Evolutionary conservation across 2,797 vertebrate species (phyloP).

Genomic region (Vespertilio murinus): DNA sequence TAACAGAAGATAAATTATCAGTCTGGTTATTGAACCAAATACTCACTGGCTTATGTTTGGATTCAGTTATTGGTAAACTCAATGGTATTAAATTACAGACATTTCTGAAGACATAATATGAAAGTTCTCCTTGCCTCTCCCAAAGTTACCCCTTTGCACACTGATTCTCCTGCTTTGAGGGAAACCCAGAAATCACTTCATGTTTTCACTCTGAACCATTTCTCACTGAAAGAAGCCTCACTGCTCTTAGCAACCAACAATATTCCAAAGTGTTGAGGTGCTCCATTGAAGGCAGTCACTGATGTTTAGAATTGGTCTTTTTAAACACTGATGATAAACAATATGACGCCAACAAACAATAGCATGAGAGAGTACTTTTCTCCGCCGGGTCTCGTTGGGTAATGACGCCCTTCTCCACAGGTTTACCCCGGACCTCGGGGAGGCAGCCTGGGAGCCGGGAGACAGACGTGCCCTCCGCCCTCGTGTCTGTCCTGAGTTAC

Average conservation of each 20-base stretch:
- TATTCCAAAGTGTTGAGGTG: background rate
- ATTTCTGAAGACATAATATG: background rate
- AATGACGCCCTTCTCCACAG: background rate
- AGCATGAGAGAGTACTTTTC: background rate
- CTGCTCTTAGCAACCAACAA: background rate
- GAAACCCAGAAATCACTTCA: background rate
- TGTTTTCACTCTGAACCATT: background rate
- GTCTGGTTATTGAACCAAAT: background rate
- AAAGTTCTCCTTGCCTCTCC: background rate
- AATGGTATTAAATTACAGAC: background rate
- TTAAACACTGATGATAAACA: background rate
- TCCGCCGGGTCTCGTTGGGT: background rate
- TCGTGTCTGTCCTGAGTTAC: background rate
- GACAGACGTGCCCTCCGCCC: background rate
- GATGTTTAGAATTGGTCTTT: background rate
- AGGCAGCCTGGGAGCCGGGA: background rate
- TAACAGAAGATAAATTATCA: background rate
- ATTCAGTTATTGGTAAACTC: background rate
- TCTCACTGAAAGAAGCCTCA: background rate
- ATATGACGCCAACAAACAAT: background rate
- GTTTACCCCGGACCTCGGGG: background rate
- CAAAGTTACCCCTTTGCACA: background rate
- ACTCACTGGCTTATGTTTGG: background rate
- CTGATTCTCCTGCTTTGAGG: background rate
- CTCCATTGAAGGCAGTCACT: background rate